Evolutionary conservation across 2,888 invertebrate species (phyloP).

Genomic region (Mythimna albipuncta): DNA sequence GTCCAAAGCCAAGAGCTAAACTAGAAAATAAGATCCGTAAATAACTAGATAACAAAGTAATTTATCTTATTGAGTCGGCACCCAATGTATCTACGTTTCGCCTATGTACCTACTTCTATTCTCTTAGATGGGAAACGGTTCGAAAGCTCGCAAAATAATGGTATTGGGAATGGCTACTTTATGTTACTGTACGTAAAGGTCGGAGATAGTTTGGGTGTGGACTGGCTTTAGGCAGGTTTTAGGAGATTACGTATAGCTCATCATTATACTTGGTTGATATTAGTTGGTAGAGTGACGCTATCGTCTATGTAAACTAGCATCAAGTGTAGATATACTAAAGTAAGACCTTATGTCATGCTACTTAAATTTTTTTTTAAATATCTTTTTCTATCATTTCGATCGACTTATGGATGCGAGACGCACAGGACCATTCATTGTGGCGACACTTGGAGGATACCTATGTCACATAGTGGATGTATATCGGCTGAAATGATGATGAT

Average conservation of each 20-base stretch:
- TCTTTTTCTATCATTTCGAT: too few relatives aligned
- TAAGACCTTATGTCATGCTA: too few relatives aligned
- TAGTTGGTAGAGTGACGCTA: neutral
- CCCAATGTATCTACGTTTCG: constrained; percentile 62
- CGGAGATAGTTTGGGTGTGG: constrained; percentile 16
- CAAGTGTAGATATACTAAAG: too few relatives aligned
- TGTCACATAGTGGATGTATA: too few relatives aligned
- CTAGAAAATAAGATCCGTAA: constrained; percentile 61
- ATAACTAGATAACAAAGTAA: constrained; percentile 64
- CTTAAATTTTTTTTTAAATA: too few relatives aligned
- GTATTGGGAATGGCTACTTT: constrained; percentile 41
- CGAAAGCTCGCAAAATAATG: constrained; percentile 50
- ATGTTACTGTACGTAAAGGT: constrained; percentile 24
- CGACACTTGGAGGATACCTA: too few relatives aligned
- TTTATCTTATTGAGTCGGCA: constrained; percentile 63
- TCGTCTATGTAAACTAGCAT: neutral
- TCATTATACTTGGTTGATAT: neutral
- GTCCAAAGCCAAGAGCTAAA: constrained; percentile 38
- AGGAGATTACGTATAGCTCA: neutral
- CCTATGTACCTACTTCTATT: constrained; percentile 51
- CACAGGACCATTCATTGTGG: too few relatives aligned
- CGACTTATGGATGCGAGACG: too few relatives aligned
- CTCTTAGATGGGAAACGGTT: constrained; percentile 54
- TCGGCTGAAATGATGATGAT: too few relatives aligned
- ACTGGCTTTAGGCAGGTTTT: constrained; percentile 1